Percentiles rank a stretch among this genome's conserved stretches.
Evolutionary conservation across 2,113 vertebrate genomes (phyloP).

Genomic region (Emberiza fucata): DNA sequence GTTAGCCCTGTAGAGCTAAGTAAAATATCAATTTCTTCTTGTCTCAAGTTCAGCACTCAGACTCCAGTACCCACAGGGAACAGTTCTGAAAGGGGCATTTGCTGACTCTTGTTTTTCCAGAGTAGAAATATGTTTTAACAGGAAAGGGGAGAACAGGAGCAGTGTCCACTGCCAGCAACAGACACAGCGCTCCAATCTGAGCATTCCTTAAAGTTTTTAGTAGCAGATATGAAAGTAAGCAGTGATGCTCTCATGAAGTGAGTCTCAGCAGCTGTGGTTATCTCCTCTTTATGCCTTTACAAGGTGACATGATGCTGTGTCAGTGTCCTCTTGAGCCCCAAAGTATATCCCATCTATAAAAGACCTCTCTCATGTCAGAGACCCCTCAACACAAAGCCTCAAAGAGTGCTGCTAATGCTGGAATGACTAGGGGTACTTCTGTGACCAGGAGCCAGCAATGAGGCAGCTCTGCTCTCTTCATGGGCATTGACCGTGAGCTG

Average conservation of each 20-base stretch:
- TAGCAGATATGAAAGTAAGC: constrained; percentile 3
- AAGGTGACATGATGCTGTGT: background rate
- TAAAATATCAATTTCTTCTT: background rate
- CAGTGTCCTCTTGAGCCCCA: background rate
- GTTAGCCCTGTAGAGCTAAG: background rate
- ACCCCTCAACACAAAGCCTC: constrained; percentile 30
- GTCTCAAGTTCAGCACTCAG: background rate
- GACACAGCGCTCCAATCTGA: constrained; percentile 32
- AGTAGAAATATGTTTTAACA: background rate
- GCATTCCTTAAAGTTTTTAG: constrained; percentile 3
- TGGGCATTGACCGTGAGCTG: background rate
- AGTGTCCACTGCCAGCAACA: constrained; percentile 71
- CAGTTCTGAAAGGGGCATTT: background rate
- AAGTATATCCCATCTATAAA: background rate
- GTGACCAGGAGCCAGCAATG: background rate
- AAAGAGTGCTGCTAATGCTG: constrained; percentile 32
- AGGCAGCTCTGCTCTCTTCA: constrained; percentile 43
- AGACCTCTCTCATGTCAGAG: constrained; percentile 4
- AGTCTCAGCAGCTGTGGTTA: constrained; percentile 32
- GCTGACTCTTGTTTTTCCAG: background rate
- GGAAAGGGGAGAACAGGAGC: constrained; percentile 4
- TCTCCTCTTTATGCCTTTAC: background rate
- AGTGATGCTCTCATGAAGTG: background rate
- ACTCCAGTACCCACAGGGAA: background rate
- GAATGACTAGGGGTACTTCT: background rate